A percentile compares a stretch with the other conserved stretches of the same genome.
These are phyloP conservation scores for Melanotaenia trifasciata DNA, from an alignment of 2,797 vertebrate genomes.

Conservation along the genomic window DNA sequence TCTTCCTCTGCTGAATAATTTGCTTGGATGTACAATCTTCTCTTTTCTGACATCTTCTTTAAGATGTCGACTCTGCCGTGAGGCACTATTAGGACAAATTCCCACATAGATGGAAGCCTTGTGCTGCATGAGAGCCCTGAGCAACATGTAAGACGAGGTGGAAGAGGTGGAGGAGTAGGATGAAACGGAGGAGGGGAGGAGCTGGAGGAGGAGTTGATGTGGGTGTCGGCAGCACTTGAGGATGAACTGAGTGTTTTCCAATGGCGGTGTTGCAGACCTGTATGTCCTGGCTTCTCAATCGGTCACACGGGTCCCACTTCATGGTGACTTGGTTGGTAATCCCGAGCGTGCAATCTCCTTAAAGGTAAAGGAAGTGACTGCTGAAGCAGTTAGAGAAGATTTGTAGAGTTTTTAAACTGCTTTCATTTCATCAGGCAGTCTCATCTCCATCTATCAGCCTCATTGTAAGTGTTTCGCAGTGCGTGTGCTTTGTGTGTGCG, in stretches of 20 bases:
- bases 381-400: neutral
- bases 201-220: slow-evolving; percentile 62
- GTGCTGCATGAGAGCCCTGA: slow-evolving; percentile 58
- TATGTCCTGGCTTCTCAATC: slow-evolving; percentile 27
- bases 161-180: slow-evolving; percentile 70
- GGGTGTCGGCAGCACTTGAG: slow-evolving; percentile 55
- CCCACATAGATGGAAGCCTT: slow-evolving; percentile 63
- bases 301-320: slow-evolving; percentile 15
- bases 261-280: slow-evolving; percentile 21
- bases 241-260: slow-evolving; percentile 42
- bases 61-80: slow-evolving; percentile 14
- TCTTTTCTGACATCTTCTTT: slow-evolving; percentile 17
- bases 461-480: neutral
- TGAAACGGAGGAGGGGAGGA: slow-evolving; percentile 55
- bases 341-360: neutral
- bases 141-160: slow-evolving; percentile 69
- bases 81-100: slow-evolving; percentile 54
- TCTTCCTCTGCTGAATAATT: slow-evolving; percentile 14
- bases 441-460: neutral
- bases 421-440: slow-evolving; percentile 11
- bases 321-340: slow-evolving; percentile 7
- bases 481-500: slow-evolving; percentile 2
- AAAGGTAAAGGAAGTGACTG: slow-evolving; percentile 13
- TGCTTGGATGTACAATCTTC: slow-evolving; percentile 16
- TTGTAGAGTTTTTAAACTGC: slow-evolving; percentile 22